Evolutionary conservation across 2,888 invertebrate genomes (phyloP).

Genomic region (Parapristionchus giblindavisi): DNA sequence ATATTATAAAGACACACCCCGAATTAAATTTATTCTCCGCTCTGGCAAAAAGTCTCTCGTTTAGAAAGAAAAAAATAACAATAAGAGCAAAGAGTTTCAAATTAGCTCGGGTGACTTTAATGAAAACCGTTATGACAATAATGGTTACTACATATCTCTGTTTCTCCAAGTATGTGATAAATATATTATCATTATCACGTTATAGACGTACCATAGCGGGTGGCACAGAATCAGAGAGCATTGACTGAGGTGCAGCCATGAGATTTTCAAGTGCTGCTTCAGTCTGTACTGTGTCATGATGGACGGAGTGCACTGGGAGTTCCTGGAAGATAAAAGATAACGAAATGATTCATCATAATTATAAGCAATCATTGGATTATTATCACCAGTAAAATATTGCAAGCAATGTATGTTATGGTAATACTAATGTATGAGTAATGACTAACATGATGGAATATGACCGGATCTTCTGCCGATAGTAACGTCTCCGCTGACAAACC

Average conservation of each 20-base stretch:
- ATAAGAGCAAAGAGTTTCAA: no score
- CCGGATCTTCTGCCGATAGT: slow-evolving; percentile 65
- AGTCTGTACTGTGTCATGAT: slow-evolving; percentile 69
- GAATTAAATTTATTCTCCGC: background rate
- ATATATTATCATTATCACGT: no score
- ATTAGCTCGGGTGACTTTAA: no score
- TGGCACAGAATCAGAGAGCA: slow-evolving; percentile 64
- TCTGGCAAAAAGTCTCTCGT: background rate
- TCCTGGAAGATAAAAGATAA: slow-evolving; percentile 52
- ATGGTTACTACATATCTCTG: no score
- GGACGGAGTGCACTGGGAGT: slow-evolving; percentile 69
- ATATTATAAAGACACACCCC: no score
- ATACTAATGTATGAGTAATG: background rate
- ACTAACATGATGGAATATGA: slow-evolving; percentile 51
- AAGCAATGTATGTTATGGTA: no score
- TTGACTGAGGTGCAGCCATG: slow-evolving; percentile 67
- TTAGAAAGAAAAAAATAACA: no score
- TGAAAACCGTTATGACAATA: no score
- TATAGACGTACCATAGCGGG: slow-evolving; percentile 60
- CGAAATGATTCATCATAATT: slow-evolving; percentile 1
- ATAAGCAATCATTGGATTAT: background rate
- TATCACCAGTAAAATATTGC: no score
- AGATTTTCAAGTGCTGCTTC: slow-evolving; percentile 69
- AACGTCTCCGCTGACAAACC: slow-evolving; percentile 65
- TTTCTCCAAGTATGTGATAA: no score